Evolutionary conservation across 2,113 vertebrate genomes (phyloP).

Genomic region (Dascyllus trimaculatus): DNA sequence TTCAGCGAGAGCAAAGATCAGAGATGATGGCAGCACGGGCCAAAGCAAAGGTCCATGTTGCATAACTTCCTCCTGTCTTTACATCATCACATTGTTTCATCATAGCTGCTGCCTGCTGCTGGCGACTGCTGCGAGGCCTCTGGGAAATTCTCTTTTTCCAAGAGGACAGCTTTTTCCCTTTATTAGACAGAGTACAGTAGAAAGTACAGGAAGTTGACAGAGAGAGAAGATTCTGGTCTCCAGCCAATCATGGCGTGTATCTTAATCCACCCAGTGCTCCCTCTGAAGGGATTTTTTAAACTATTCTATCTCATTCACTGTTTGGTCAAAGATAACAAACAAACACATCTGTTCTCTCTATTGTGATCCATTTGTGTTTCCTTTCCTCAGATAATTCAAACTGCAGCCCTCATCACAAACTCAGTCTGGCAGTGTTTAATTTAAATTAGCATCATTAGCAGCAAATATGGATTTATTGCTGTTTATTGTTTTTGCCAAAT

Average conservation of each 20-base stretch:
- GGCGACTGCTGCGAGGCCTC: background rate
- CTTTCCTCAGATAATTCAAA: no score
- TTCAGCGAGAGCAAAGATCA: conserved; percentile 49
- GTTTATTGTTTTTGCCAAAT: conserved; percentile 10
- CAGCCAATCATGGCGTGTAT: no score
- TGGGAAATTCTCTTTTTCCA: conserved; percentile 14
- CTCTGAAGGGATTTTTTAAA: background rate
- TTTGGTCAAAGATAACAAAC: background rate
- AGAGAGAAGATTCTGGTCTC: background rate
- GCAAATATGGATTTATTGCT: background rate
- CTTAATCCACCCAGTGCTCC: background rate
- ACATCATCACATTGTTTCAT: conserved; percentile 21
- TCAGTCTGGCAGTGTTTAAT: background rate
- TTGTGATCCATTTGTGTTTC: no score
- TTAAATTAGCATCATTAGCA: background rate
- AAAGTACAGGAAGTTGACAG: background rate
- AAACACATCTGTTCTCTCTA: background rate
- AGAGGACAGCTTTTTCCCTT: background rate
- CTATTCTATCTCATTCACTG: background rate
- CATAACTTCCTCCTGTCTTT: conserved; percentile 40
- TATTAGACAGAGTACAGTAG: background rate
- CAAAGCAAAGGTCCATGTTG: conserved; percentile 42
- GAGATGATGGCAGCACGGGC: conserved; percentile 22
- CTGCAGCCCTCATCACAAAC: no score
- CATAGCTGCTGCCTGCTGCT: conserved; percentile 7